Conservation (phyloP, 2,888 invertebrate species). For the Drosophila rubida region DNA sequence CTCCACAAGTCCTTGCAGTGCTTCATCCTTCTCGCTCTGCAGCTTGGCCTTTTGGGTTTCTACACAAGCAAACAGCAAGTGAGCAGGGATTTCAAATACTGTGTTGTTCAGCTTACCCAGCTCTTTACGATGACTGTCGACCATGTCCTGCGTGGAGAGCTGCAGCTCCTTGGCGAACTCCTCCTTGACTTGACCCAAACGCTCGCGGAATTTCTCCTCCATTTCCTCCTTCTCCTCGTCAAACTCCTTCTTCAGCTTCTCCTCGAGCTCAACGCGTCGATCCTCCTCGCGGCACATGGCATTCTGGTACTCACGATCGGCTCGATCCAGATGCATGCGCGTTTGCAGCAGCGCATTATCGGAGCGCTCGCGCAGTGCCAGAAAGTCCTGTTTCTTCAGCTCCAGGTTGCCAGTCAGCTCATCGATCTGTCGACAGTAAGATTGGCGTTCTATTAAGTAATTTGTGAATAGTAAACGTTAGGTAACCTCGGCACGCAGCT, state of each 20-base stretch:
- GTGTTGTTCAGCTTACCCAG: conserved; percentile 86
- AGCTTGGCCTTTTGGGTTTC: conserved; percentile 86
- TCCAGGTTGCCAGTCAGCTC: conserved; percentile 88
- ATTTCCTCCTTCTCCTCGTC: conserved; percentile 90
- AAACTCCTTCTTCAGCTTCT: conserved; percentile 86
- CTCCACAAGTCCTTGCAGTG: conserved; percentile 86
- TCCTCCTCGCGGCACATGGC: conserved; percentile 84
- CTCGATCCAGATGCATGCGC: conserved; percentile 84
- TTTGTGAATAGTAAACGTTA: not conserved
- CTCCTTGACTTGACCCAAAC: conserved; percentile 85
- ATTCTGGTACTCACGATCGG: conserved; percentile 84
- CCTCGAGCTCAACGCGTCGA: conserved; percentile 81
- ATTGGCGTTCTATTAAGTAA: not conserved
- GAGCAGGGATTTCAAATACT: not conserved
- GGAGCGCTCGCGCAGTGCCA: conserved; percentile 86
- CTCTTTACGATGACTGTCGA: conserved; percentile 88
- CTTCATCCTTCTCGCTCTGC: conserved; percentile 86
- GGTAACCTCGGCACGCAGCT: conserved; percentile 86
- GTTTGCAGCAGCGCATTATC: conserved; percentile 85
- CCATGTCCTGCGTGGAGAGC: conserved; percentile 87
- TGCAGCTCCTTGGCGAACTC: conserved; percentile 84
- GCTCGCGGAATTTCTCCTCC: conserved; percentile 90
- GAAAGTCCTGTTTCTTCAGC: conserved; percentile 78
- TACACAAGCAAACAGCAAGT: not conserved
- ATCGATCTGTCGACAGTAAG: conserved; percentile 86